phyloP scores from a whole-genome alignment of 2,797 vertebrate genomes.

The Chromobotia macracanthus region DNA sequence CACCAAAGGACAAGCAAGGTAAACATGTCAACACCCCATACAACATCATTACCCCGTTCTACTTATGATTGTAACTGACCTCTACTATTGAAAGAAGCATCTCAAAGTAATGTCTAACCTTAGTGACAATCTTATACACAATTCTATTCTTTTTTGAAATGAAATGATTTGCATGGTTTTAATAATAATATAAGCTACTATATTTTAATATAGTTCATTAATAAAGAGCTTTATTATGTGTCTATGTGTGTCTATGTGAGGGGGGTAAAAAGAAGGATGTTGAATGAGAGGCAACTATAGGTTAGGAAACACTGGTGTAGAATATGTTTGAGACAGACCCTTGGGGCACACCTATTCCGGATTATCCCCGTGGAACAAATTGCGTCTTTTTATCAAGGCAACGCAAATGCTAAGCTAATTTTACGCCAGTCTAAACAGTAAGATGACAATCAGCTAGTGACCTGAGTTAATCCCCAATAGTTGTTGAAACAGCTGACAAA shows the following conservation, averaged over 20 bases:
- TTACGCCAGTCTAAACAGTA: background rate
- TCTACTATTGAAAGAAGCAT: conserved; percentile 10
- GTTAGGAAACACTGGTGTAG: background rate
- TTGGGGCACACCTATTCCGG: too few species aligned
- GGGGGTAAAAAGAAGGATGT: too few species aligned
- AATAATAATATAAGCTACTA: too few species aligned
- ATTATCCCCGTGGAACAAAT: background rate
- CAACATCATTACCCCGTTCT: background rate
- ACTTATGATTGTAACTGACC: conserved; percentile 1
- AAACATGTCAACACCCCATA: conserved; percentile 12
- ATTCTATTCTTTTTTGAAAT: background rate
- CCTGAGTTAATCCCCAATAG: conserved; percentile 40
- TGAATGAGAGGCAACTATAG: background rate
- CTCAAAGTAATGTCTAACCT: too few species aligned
- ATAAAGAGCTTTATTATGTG: too few species aligned
- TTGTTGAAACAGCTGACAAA: conserved; percentile 51
- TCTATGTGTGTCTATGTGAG: too few species aligned
- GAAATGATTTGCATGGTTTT: too few species aligned
- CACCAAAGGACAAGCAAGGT: conserved; percentile 33
- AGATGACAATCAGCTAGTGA: conserved; percentile 25
- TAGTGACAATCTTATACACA: background rate
- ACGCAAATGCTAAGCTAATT: conserved; percentile 11
- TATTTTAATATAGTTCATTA: too few species aligned
- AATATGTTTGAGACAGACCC: background rate
- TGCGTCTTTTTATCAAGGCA: conserved; percentile 26